phyloP scores from a whole-genome alignment of 1,140 invertebrate species.

The Lepidurus couesii region DNA sequence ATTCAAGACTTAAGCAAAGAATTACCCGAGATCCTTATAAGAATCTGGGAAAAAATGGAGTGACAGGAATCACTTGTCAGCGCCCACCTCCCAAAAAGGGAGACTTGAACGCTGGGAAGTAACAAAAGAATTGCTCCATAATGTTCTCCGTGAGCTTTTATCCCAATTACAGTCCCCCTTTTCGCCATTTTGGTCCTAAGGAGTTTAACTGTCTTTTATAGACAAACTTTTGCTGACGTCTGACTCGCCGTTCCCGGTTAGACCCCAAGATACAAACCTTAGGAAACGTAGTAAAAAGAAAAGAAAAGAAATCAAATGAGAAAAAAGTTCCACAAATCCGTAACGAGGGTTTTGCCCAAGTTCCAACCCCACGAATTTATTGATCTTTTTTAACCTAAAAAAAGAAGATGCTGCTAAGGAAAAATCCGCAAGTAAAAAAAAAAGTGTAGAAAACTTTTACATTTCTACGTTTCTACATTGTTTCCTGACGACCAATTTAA shows the following conservation, averaged over 20 bases:
- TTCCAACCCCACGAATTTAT: too few relatives aligned
- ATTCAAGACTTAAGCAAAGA: not conserved
- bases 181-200: not conserved
- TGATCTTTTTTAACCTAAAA: too few relatives aligned
- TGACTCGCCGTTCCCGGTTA: too few relatives aligned
- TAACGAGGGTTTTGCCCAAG: too few relatives aligned
- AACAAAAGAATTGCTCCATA: not conserved
- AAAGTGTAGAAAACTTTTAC: not conserved
- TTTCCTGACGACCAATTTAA: not conserved
- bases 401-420: not conserved
- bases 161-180: not conserved
- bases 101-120: not conserved
- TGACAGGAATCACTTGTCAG: conserved; percentile 10
- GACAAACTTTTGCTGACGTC: too few relatives aligned
- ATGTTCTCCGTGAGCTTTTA: not conserved
- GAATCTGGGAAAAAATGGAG: not conserved
- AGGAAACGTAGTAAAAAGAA: too few relatives aligned
- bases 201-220: too few relatives aligned
- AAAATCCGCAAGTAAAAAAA: not conserved
- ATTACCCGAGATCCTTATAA: not conserved
- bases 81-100: not conserved
- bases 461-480: not conserved
- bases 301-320: too few relatives aligned
- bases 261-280: too few relatives aligned
- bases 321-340: too few relatives aligned